Conservation (phyloP, 37 sponge, comb jelly and placozoan species). For the Petrosia ficiformis region DNA sequence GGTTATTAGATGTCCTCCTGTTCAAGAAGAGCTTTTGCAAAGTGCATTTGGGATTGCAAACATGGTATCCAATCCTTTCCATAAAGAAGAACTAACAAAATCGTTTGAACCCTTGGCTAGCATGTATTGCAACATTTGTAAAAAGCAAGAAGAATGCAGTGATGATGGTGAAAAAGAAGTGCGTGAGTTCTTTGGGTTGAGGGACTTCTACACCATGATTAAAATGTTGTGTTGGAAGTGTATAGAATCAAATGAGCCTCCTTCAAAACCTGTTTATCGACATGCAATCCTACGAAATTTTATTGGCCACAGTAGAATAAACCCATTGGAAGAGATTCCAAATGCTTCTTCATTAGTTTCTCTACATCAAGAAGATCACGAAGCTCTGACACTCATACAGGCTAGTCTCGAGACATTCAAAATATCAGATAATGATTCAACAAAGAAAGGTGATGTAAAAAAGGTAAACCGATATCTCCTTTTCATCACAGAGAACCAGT, state of each 20-base stretch:
- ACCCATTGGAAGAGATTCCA: constrained; percentile 16
- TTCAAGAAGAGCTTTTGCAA: constrained; percentile 49
- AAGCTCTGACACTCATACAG: not conserved
- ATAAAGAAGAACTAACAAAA: constrained; percentile 22
- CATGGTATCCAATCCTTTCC: constrained; percentile 27
- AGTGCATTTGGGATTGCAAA: constrained; percentile 83
- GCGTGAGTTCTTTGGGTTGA: constrained; percentile 75
- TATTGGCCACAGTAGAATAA: constrained; percentile 54
- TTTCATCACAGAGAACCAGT: constrained; percentile 88
- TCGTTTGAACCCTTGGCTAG: constrained; percentile 57
- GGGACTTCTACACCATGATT: constrained; percentile 95
- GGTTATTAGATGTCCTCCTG: constrained; percentile 83
- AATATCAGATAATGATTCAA: not conserved
- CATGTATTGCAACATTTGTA: constrained; percentile 55
- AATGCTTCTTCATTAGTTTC: not conserved
- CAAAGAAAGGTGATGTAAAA: too few relatives aligned
- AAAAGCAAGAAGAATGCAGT: constrained; percentile 29
- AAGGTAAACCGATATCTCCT: constrained; percentile 91
- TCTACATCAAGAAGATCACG: not conserved
- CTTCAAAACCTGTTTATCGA: constrained; percentile 44
- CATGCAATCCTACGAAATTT: constrained; percentile 88
- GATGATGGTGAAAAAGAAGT: constrained; percentile 40
- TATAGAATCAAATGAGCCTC: constrained; percentile 7
- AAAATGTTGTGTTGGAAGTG: constrained; percentile 90
- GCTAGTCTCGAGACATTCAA: not conserved